A percentile compares a stretch with the other conserved stretches of the same genome.
phyloP scores from a whole-genome alignment of 2,888 invertebrate genomes.

The Cremastinae sp. region DNA sequence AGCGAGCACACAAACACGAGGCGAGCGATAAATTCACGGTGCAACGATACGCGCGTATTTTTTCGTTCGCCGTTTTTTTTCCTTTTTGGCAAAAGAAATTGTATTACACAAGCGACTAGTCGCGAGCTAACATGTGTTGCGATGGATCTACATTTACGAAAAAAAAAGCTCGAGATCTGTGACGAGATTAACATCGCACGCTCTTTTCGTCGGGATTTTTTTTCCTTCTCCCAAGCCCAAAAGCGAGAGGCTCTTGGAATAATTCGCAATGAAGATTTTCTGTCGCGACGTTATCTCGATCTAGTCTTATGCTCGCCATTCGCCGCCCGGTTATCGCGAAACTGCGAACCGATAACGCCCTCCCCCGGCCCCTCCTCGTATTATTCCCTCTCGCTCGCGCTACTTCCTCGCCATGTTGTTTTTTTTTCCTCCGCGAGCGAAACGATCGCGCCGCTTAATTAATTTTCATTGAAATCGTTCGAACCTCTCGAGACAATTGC shows the following conservation, averaged over 20 bases:
- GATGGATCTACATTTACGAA: neutral
- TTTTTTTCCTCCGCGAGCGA: too few relatives aligned
- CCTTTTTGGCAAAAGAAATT: too few relatives aligned
- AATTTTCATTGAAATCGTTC: too few relatives aligned
- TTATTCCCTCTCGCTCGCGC: neutral
- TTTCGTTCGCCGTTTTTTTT: conserved; percentile 7
- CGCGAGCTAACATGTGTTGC: neutral
- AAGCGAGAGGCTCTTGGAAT: conserved; percentile 13
- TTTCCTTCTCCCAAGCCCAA: too few relatives aligned
- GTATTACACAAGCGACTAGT: conserved; percentile 26
- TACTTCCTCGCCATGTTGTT: too few relatives aligned
- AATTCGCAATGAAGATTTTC: conserved; percentile 12
- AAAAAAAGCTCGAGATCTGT: neutral
- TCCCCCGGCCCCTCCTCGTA: neutral
- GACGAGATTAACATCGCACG: neutral
- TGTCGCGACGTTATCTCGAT: conserved; percentile 29
- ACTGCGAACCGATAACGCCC: conserved; percentile 36
- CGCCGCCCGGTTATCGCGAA: conserved; percentile 48
- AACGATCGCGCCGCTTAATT: too few relatives aligned
- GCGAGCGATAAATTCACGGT: too few relatives aligned
- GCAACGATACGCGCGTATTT: neutral
- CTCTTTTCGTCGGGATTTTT: too few relatives aligned
- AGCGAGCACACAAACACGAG: too few relatives aligned
- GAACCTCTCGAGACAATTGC: too few relatives aligned
- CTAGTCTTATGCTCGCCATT: conserved; percentile 23